Conservation (phyloP, 2,113 vertebrate species). For the Orycteropus afer region DNA sequence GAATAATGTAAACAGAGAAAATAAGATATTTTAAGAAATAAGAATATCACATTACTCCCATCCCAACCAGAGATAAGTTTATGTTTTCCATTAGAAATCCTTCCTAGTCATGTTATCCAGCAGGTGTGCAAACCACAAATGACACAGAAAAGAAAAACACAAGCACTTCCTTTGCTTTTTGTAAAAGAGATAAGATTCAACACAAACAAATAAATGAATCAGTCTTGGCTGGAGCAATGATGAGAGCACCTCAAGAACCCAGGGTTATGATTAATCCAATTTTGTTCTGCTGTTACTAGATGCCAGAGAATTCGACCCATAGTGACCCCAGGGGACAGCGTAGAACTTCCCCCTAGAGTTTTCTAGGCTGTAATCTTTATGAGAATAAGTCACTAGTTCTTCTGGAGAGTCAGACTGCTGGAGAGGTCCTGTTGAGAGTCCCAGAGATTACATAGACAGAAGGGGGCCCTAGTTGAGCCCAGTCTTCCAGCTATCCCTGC, state of each 20-base stretch:
- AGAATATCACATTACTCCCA: background rate
- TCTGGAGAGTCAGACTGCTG: background rate
- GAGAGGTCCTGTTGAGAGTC: background rate
- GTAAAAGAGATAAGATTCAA: background rate
- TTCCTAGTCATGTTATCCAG: background rate
- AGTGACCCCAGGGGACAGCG: background rate
- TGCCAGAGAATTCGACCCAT: background rate
- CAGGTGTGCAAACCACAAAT: background rate
- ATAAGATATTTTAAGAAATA: background rate
- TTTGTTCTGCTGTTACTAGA: too few species aligned
- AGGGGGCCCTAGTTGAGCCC: background rate
- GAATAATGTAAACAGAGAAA: background rate
- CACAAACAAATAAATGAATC: background rate
- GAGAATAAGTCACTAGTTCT: too few species aligned
- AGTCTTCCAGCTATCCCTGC: background rate
- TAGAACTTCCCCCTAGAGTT: background rate
- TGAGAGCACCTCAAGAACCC: background rate
- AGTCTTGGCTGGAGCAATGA: background rate
- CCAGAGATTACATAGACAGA: background rate
- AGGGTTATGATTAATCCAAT: background rate
- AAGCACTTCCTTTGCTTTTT: background rate
- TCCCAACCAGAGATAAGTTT: background rate
- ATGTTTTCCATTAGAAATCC: constrained; percentile 23
- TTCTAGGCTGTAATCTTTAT: too few species aligned
- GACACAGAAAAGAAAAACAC: background rate